These are phyloP conservation scores for Cyphomyrmex costatus DNA, from an alignment of 1,140 invertebrate species.

Conservation along the genomic window DNA sequence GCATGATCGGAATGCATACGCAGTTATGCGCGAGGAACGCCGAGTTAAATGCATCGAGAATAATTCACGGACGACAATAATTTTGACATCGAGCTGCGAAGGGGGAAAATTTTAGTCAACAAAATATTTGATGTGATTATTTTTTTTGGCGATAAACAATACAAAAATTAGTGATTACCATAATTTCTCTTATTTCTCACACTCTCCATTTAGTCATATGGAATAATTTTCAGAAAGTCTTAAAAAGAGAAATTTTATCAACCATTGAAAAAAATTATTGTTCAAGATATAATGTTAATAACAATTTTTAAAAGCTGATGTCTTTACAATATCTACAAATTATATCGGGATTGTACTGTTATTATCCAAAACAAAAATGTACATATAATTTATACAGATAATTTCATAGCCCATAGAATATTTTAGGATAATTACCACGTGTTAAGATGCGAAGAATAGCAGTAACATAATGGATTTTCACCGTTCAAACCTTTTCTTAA, in stretches of 20 bases:
- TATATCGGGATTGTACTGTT: neutral
- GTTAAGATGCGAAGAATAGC: neutral
- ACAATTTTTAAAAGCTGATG: neutral
- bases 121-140: neutral
- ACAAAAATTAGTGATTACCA: neutral
- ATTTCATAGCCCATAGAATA: neutral
- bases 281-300: neutral
- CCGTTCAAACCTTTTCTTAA: neutral
- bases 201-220: too few species aligned
- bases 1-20: conserved; percentile 34
- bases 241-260: neutral
- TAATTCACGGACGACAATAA: neutral
- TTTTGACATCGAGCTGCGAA: neutral
- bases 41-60: neutral
- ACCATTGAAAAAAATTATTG: too few species aligned
- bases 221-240: neutral
- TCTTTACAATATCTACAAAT: neutral
- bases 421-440: neutral
- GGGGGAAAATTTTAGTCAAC: neutral
- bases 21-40: neutral
- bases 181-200: neutral
- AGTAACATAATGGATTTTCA: conserved; percentile 3
- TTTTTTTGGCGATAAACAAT: too few species aligned
- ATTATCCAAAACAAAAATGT: neutral
- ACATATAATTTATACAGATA: neutral